Evolutionary conservation across 2,113 vertebrate genomes (phyloP).

Genomic region (Vulpes vulpes): DNA sequence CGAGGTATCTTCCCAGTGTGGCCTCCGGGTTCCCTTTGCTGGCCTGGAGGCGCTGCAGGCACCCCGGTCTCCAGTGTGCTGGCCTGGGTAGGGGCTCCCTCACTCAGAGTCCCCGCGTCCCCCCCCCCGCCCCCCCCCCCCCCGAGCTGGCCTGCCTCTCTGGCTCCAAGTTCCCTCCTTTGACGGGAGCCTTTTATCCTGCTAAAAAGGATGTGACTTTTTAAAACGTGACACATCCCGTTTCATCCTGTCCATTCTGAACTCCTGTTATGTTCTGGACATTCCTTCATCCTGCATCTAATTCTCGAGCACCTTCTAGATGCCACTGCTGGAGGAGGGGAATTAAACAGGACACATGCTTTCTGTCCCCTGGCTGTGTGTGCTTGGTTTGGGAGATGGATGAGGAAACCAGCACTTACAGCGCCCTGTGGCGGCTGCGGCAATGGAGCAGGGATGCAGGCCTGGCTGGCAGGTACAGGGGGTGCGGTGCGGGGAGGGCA

Average conservation of each 20-base stretch:
- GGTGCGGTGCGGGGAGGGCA: no score
- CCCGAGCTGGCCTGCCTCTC: neutral
- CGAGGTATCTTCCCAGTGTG: neutral
- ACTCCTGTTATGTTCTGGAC: neutral
- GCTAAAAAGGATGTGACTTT: neutral
- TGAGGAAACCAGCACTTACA: rapidly evolving
- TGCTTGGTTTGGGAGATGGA: neutral
- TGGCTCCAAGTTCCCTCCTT: neutral
- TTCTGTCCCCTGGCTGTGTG: neutral
- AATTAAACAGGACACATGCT: rapidly evolving
- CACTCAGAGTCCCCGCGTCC: rapidly evolving
- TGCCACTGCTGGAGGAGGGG: no score
- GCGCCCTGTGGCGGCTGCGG: rapidly evolving
- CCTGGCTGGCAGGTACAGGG: neutral
- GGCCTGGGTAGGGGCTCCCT: neutral
- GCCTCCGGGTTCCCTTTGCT: neutral
- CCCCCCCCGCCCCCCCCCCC: no score
- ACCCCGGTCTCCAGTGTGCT: no score
- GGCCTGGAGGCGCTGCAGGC: neutral
- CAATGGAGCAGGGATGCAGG: rapidly evolving
- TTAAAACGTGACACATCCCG: rapidly evolving
- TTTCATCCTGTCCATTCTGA: neutral
- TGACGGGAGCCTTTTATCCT: neutral
- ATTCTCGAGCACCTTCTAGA: neutral
- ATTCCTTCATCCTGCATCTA: rapidly evolving